Evolutionary conservation across 2,888 invertebrate species (phyloP).

Genomic region (Linnaemya vulpina): DNA sequence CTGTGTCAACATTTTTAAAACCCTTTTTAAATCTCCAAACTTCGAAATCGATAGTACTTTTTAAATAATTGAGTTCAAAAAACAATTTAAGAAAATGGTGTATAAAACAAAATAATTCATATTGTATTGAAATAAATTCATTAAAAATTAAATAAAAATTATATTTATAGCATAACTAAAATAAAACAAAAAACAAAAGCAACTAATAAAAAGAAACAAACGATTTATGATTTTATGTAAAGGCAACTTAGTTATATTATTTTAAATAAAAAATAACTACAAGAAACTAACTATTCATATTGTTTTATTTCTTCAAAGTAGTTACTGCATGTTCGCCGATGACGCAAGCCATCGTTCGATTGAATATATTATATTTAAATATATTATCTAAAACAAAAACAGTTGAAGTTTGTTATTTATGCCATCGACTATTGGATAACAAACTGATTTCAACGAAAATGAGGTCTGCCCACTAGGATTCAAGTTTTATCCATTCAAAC

Average conservation of each 20-base stretch:
- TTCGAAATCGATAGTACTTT: slow-evolving; percentile 32
- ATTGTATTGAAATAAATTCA: slow-evolving; percentile 56
- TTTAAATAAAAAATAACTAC: slow-evolving; percentile 72
- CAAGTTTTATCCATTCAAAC: too few species aligned
- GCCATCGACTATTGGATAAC: too few species aligned
- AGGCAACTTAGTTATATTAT: slow-evolving; percentile 72
- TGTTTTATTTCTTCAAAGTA: too few species aligned
- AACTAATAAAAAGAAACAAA: slow-evolving; percentile 41
- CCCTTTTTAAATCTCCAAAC: slow-evolving; percentile 18
- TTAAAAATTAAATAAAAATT: slow-evolving; percentile 58
- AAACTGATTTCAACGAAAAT: too few species aligned
- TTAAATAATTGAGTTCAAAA: slow-evolving; percentile 23
- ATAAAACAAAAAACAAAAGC: not conserved
- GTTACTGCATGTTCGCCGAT: too few species aligned
- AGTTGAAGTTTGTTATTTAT: too few species aligned
- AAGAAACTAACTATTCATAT: not conserved
- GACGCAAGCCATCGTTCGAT: too few species aligned
- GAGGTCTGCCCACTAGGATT: too few species aligned
- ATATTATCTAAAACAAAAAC: too few species aligned
- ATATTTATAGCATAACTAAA: slow-evolving; percentile 63
- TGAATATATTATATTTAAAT: too few species aligned
- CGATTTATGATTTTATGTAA: slow-evolving; percentile 70
- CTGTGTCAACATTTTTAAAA: slow-evolving; percentile 23
- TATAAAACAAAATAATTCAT: slow-evolving; percentile 57
- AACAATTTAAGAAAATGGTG: slow-evolving; percentile 47